Conservation (phyloP, 2,888 invertebrate genomes). For the Athalia circularis region DNA sequence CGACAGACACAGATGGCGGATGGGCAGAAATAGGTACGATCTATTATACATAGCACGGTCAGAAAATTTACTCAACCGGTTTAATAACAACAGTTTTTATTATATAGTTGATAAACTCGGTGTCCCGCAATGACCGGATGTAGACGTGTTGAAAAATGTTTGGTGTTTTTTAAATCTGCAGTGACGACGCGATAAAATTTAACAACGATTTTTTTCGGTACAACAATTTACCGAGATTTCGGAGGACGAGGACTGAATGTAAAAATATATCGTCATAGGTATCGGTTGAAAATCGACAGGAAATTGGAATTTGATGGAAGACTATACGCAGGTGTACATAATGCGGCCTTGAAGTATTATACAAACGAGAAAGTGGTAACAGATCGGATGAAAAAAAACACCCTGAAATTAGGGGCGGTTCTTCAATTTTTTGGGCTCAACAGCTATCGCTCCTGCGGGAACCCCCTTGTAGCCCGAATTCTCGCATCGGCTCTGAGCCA, state of each 20-base stretch:
- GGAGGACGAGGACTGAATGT: background rate
- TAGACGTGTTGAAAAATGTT: background rate
- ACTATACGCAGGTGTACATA: slow-evolving; percentile 37
- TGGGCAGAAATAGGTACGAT: background rate
- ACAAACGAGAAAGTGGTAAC: slow-evolving; percentile 31
- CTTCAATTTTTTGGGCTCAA: background rate
- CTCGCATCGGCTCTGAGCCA: slow-evolving; percentile 12
- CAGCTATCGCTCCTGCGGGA: slow-evolving; percentile 23
- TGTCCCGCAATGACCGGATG: background rate
- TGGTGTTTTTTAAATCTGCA: slow-evolving; percentile 5
- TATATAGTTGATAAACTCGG: no score
- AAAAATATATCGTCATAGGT: background rate
- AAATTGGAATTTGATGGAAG: slow-evolving; percentile 50
- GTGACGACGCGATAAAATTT: background rate
- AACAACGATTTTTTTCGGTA: background rate
- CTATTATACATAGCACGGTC: background rate
- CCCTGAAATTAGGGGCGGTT: slow-evolving; percentile 46
- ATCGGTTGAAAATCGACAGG: slow-evolving; percentile 46
- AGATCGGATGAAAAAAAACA: slow-evolving; percentile 27
- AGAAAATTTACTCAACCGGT: slow-evolving; percentile 19
- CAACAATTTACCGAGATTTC: background rate
- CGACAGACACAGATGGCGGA: slow-evolving; percentile 8
- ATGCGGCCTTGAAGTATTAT: background rate
- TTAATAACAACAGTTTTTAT: background rate
- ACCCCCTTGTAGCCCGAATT: slow-evolving; percentile 16